These are phyloP conservation scores for Delphinus delphis DNA, from an alignment of 2,113 vertebrate genomes.

Conservation along the genomic window DNA sequence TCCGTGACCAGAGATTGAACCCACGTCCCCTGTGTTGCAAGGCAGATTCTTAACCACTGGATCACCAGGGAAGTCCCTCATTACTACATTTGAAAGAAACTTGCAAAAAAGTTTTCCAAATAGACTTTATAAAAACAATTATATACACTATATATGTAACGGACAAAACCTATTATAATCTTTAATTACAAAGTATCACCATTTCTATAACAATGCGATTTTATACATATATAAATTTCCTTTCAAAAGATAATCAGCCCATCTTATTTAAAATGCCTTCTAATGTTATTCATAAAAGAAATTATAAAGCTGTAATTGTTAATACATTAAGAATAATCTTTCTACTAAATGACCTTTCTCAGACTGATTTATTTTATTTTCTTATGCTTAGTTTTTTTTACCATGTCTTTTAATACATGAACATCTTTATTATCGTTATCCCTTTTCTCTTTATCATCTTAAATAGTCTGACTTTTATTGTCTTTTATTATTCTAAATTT, in stretches of 20 bases:
- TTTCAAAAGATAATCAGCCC: not conserved
- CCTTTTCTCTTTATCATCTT: not conserved
- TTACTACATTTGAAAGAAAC: not conserved
- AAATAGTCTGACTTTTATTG: not conserved
- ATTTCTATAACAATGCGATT: not conserved
- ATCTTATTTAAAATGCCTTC: not conserved
- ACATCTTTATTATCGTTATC: not conserved
- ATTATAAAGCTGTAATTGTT: not conserved
- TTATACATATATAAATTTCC: not conserved
- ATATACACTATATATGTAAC: not conserved
- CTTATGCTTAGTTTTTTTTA: not conserved
- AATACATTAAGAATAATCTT: not conserved
- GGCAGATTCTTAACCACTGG: no score
- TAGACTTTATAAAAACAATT: not conserved
- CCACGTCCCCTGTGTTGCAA: no score
- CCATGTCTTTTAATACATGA: not conserved
- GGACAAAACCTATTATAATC: not conserved
- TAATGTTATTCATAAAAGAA: conserved; percentile 16
- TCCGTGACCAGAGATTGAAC: no score
- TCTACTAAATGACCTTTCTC: conserved; percentile 3
- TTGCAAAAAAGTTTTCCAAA: not conserved
- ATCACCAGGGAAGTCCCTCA: not conserved
- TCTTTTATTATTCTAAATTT: conserved; percentile 28
- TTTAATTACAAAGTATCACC: not conserved
- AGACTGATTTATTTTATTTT: conserved; percentile 11